Evolutionary conservation across 1,140 invertebrate genomes (phyloP), one percentile per base, ranked within the genome.

Genomic region (Bombus difficillimus): DNA sequence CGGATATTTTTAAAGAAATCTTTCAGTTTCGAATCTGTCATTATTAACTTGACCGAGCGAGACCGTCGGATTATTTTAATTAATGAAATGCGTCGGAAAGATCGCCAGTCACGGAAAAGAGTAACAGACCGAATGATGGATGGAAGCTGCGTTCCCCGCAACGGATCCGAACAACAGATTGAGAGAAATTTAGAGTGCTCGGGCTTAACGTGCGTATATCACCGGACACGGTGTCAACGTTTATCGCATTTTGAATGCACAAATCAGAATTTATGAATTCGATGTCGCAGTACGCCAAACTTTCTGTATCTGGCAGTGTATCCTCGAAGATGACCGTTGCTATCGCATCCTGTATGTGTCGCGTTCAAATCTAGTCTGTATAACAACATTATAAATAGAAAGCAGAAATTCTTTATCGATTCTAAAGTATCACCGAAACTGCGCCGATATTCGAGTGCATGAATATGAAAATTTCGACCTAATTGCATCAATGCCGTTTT

Each of bases 201-300:
- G 37, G 25, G 75, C 39, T 84, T 57, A 78, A 71, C 74, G 22
- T 9, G 47, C 82, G 39, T 84, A 68, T 71, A 84, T 84, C 82
- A 69, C n/a, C 64, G 28, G 1, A 34, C 10, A 28, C 0, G 13
- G 73, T n/a, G 72, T 66, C 74, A 15, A 18, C 73, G 57, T 83
- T 76, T 78, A 84, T 84, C 82, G 74, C 18, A 78, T 78, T 71
- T 77, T 41, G 37, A 78, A 78, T 59, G 76, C n/a, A 18, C 47
- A 62, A 84, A 84, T 84, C 82, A 28, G 59, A 78, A 84, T 84
- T 84, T 84, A 84, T 71, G 75, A 84, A 84, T 75, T 34, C 34
- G 81, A 83, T 53, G 34, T n/a, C 47, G 57, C 32, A 2, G 39
- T 15, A 8, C 10, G 28, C 68, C n/a, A 34, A 15, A n/a, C 39